A percentile compares a stretch with the other conserved stretches of the same genome.
Conservation (phyloP, 1,140 invertebrate genomes). For the Drosophila lacertosa region DNA sequence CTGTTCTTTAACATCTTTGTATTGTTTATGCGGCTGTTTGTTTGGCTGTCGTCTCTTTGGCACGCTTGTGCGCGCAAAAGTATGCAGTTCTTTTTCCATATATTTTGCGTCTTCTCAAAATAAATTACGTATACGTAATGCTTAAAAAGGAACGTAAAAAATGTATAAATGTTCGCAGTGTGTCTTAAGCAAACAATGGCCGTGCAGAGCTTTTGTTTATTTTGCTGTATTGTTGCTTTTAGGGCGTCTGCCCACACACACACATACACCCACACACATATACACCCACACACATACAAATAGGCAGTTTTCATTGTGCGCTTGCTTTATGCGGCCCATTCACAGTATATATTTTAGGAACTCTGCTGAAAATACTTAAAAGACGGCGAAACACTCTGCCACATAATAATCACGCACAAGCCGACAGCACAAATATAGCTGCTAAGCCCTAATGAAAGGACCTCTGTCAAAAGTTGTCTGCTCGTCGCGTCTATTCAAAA, state of each 20-base stretch:
- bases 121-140: conserved; percentile 56
- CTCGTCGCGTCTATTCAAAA: not conserved
- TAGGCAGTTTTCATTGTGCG: conserved; percentile 24
- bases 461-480: conserved; percentile 4
- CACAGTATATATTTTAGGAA: conserved; percentile 52
- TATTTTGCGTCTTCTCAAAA: conserved; percentile 31
- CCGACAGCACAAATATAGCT: not conserved
- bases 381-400: conserved; percentile 20
- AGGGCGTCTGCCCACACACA: conserved; percentile 7
- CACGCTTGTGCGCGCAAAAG: conserved; percentile 38
- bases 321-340: conserved; percentile 30
- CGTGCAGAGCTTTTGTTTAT: conserved; percentile 72
- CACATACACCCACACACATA: not conserved
- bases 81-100: conserved; percentile 49
- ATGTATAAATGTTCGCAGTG: conserved; percentile 66
- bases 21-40: conserved; percentile 32
- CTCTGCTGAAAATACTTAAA: conserved; percentile 55
- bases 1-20: conserved; percentile 27
- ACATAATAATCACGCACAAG: conserved; percentile 20
- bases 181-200: conserved; percentile 67
- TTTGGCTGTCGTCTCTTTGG: conserved; percentile 25
- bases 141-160: conserved; percentile 35
- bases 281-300: not conserved
- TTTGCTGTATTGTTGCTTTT: conserved; percentile 50
- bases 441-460: conserved; percentile 10